Evolutionary conservation across 1,140 invertebrate genomes (phyloP).

Genomic region (Lordiphosa collinella): DNA sequence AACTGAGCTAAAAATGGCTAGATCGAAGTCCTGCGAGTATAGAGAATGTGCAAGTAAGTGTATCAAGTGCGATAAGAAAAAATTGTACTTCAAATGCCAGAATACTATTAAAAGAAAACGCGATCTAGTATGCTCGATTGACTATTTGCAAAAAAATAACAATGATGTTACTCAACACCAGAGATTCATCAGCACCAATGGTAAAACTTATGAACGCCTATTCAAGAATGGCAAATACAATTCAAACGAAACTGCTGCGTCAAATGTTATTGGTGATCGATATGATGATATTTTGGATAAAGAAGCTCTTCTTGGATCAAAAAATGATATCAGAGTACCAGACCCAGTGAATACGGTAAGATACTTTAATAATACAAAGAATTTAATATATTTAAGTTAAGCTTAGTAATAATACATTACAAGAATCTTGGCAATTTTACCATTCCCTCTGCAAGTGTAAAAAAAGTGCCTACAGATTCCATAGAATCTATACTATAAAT

Average conservation of each 20-base stretch:
- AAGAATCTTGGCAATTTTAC: no score
- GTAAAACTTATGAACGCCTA: constrained; percentile 29
- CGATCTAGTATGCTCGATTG: constrained; percentile 32
- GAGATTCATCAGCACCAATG: constrained; percentile 5
- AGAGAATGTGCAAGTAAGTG: constrained; percentile 16
- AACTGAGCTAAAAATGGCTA: constrained; percentile 4
- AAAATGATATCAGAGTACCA: constrained; percentile 49
- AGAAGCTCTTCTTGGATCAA: constrained; percentile 51
- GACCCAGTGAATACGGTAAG: constrained; percentile 65
- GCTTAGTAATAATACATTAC: no score
- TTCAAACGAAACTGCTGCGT: constrained; percentile 17
- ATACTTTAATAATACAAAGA: neutral
- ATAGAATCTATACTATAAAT: no score
- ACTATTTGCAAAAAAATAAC: constrained; percentile 32
- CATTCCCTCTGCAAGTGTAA: no score
- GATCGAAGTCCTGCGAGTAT: constrained; percentile 5
- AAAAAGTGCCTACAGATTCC: no score
- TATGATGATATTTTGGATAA: constrained; percentile 57
- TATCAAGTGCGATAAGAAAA: constrained; percentile 42
- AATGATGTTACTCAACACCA: constrained; percentile 24
- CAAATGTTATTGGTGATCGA: constrained; percentile 15
- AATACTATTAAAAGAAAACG: constrained; percentile 14
- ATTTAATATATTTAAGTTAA: neutral
- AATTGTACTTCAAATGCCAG: constrained; percentile 40
- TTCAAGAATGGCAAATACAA: constrained; percentile 25